Evolutionary conservation across 2,797 vertebrate genomes (phyloP).

Genomic region (Catamblyrhynchus diadema): DNA sequence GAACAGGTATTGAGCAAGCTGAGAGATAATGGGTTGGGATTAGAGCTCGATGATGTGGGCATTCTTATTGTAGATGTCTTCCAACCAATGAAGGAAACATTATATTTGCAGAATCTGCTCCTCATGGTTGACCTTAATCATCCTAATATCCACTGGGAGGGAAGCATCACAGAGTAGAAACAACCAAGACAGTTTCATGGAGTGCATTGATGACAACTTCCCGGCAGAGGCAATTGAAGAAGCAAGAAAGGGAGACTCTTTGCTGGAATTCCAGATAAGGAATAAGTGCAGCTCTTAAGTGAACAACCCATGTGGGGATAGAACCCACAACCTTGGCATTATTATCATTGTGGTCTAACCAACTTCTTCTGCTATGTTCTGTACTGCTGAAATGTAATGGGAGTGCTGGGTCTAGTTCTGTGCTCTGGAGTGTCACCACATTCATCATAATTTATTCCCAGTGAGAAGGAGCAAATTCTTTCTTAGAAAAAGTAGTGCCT

Average conservation of each 20-base stretch:
- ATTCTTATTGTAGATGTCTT: neutral
- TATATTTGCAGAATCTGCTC: neutral
- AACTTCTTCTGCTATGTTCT: neutral
- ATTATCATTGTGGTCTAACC: neutral
- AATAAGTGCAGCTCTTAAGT: neutral
- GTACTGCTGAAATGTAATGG: fast-evolving
- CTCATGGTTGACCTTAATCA: neutral
- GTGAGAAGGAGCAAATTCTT: neutral
- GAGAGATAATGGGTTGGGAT: neutral
- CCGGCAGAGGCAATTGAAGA: neutral
- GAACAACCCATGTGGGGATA: fast-evolving
- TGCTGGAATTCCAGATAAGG: neutral
- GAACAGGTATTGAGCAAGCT: neutral
- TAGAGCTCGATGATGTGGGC: neutral
- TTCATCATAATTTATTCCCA: neutral
- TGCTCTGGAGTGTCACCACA: neutral
- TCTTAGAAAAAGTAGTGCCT: neutral
- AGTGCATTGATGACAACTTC: neutral
- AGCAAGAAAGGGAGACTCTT: neutral
- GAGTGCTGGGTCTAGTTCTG: neutral
- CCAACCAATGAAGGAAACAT: neutral
- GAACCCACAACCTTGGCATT: neutral
- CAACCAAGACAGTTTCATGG: neutral
- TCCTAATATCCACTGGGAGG: neutral
- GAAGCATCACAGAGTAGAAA: neutral